Percentiles rank a stretch among this genome's conserved stretches.
Evolutionary conservation across 2,113 vertebrate genomes (phyloP).

Genomic region (Pteropus alecto): DNA sequence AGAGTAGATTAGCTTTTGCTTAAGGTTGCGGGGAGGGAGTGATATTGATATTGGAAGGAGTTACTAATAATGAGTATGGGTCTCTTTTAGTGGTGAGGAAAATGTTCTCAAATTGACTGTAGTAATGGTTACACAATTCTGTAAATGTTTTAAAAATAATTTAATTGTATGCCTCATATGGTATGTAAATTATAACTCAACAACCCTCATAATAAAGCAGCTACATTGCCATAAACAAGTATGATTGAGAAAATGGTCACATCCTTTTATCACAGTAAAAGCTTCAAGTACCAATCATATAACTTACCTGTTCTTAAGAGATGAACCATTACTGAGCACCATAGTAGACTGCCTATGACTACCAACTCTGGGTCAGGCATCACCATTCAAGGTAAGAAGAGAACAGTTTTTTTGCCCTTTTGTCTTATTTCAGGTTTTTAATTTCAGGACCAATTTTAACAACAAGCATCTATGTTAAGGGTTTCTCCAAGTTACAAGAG

Average conservation of each 20-base stretch:
- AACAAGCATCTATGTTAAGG: background rate
- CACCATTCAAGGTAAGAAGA: background rate
- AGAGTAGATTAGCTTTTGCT: background rate
- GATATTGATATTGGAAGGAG: background rate
- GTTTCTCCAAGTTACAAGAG: background rate
- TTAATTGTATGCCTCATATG: background rate
- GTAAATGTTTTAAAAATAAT: background rate
- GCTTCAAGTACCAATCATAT: background rate
- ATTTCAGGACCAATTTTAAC: background rate
- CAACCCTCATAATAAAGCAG: background rate
- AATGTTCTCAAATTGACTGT: background rate
- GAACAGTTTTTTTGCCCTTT: background rate
- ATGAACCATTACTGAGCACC: background rate
- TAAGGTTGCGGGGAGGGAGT: background rate
- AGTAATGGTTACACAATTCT: background rate
- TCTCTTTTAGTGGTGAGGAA: background rate
- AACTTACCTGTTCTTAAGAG: background rate
- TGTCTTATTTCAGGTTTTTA: background rate
- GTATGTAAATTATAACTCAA: background rate
- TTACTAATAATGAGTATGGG: background rate
- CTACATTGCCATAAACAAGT: background rate
- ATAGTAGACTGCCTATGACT: background rate
- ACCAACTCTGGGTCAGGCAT: background rate
- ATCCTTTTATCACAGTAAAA: background rate
- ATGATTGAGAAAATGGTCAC: background rate